These are phyloP conservation scores for Sipha flava DNA, from an alignment of 1,140 invertebrate species.

Conservation along the genomic window DNA sequence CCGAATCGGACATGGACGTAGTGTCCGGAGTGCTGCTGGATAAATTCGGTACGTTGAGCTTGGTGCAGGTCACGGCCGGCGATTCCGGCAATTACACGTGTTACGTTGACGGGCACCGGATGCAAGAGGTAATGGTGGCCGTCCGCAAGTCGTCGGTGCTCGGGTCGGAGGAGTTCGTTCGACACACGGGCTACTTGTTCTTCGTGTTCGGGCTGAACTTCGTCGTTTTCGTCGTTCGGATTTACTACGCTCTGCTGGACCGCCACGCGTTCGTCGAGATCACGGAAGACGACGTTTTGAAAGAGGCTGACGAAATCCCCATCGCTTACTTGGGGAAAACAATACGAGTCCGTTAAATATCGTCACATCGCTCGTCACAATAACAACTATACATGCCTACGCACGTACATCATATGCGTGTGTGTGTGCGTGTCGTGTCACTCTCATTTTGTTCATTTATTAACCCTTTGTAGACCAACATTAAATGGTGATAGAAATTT, in stretches of 20 bases:
- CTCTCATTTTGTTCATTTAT: too few relatives aligned
- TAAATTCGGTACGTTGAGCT: not conserved
- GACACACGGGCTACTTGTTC: not conserved
- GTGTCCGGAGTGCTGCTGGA: not conserved
- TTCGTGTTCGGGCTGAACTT: not conserved
- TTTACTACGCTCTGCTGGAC: not conserved
- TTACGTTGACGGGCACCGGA: not conserved
- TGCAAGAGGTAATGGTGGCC: not conserved
- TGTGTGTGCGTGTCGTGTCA: too few relatives aligned
- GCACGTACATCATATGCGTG: too few relatives aligned
- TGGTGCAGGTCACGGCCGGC: not conserved
- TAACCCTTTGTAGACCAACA: too few relatives aligned
- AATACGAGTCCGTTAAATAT: not conserved
- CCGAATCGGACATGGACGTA: not conserved
- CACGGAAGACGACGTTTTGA: not conserved
- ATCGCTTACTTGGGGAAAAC: not conserved
- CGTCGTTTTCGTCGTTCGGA: not conserved
- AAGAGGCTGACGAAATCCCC: not conserved
- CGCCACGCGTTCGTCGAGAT: not conserved
- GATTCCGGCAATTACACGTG: slow-evolving; percentile 18
- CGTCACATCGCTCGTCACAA: too few relatives aligned
- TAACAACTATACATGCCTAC: too few relatives aligned
- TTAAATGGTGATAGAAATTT: too few relatives aligned
- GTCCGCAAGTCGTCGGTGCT: not conserved
- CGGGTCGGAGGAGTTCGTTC: not conserved